Conservation (phyloP, 2,888 invertebrate genomes). For the Cremastobaeus sp. region DNA sequence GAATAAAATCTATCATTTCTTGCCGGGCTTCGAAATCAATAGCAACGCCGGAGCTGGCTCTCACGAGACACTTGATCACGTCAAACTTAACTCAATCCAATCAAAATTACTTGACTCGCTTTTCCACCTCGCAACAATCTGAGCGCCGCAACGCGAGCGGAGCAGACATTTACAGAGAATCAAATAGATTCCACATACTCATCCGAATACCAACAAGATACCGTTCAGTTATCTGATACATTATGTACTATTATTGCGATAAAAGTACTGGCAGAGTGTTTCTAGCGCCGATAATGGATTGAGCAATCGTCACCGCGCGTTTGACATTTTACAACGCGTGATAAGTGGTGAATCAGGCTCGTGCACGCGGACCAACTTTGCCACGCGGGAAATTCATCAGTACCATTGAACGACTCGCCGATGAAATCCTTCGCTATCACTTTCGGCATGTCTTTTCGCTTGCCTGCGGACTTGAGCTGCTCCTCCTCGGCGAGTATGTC, state of each 20-base stretch:
- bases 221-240: too few species aligned
- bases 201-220: too few species aligned
- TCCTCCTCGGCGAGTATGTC: slow-evolving; percentile 46
- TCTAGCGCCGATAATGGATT: too few species aligned
- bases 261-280: too few species aligned
- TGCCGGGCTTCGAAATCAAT: slow-evolving; percentile 55
- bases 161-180: too few species aligned
- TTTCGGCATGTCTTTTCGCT: slow-evolving; percentile 50
- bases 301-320: too few species aligned
- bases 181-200: too few species aligned
- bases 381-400: neutral
- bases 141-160: too few species aligned
- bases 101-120: neutral
- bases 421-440: slow-evolving; percentile 43
- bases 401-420: slow-evolving; percentile 54
- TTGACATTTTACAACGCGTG: neutral
- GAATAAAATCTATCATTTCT: slow-evolving; percentile 44
- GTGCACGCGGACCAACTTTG: too few species aligned
- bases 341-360: neutral
- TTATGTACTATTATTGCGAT: too few species aligned
- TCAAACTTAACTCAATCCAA: slow-evolving; percentile 1
- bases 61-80: slow-evolving; percentile 9
- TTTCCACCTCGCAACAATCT: neutral
- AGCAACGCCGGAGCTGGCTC: too few species aligned
- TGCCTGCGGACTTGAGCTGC: slow-evolving; percentile 32